Evolutionary conservation across 64 coral and sea anemone species (phyloP).

Genomic region (Astreopora myriophthalma): DNA sequence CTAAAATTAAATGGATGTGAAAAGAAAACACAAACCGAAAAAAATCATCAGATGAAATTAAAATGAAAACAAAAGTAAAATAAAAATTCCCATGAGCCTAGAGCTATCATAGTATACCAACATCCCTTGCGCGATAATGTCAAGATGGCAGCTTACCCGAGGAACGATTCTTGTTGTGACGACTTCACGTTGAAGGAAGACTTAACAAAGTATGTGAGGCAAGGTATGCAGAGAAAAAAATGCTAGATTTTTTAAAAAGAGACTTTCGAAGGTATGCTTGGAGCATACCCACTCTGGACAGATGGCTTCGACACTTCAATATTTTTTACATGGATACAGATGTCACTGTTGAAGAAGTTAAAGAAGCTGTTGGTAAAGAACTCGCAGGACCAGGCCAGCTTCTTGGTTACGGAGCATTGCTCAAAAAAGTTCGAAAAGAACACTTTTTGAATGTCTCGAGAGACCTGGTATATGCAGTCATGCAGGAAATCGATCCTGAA

Average conservation of each 20-base stretch:
- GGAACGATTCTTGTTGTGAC: background rate
- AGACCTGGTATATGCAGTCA: slow-evolving; percentile 57
- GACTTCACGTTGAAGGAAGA: background rate
- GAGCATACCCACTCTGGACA: slow-evolving; percentile 25
- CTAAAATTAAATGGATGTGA: background rate
- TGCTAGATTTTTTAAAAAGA: slow-evolving; percentile 36
- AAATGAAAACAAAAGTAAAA: background rate
- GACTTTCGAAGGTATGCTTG: slow-evolving; percentile 33
- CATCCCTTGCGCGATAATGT: background rate
- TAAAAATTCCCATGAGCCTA: too few relatives aligned
- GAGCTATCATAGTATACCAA: too few relatives aligned
- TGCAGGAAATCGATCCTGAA: slow-evolving; percentile 47
- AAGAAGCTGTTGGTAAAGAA: slow-evolving; percentile 30
- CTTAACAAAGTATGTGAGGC: slow-evolving; percentile 1
- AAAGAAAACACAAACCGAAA: too few relatives aligned
- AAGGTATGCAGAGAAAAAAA: slow-evolving; percentile 18
- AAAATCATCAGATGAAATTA: too few relatives aligned
- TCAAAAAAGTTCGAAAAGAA: slow-evolving; percentile 17
- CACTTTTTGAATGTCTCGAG: slow-evolving; percentile 47
- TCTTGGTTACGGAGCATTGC: slow-evolving; percentile 37
- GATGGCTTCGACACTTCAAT: slow-evolving; percentile 22
- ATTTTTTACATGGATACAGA: slow-evolving; percentile 19
- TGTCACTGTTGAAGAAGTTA: background rate
- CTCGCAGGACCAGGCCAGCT: slow-evolving; percentile 33
- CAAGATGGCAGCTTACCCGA: background rate